Evolutionary conservation across 92 coral and sea anemone genomes (phyloP).

Genomic region (Phenganax marumi): DNA sequence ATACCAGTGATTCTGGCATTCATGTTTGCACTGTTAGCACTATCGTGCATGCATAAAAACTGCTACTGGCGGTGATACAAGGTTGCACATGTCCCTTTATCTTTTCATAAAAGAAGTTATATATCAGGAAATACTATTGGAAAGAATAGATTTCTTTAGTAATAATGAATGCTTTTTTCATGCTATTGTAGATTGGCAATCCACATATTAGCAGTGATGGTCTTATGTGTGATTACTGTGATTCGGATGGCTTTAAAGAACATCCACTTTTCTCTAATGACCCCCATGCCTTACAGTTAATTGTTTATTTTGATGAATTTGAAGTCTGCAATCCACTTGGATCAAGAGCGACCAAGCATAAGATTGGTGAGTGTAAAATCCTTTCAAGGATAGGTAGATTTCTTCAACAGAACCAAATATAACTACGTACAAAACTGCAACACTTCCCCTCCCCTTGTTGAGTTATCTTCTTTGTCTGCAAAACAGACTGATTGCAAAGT

Average conservation of each 20-base stretch:
- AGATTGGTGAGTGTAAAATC: slow-evolving; percentile 5
- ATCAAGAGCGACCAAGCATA: slow-evolving; percentile 17
- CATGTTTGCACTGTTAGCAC: neutral
- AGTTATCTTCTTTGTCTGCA: neutral
- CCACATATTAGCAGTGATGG: slow-evolving; percentile 6
- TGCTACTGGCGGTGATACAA: neutral
- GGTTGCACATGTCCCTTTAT: neutral
- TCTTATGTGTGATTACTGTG: slow-evolving; percentile 21
- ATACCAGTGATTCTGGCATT: neutral
- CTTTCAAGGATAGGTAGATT: neutral
- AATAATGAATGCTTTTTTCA: neutral
- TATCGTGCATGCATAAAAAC: neutral
- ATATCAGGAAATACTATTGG: neutral
- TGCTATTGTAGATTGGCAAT: slow-evolving; percentile 8
- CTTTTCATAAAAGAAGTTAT: neutral
- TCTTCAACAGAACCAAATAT: neutral
- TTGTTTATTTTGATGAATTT: slow-evolving; percentile 16
- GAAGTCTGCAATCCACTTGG: slow-evolving; percentile 31
- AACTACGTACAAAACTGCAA: neutral
- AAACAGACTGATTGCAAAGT: neutral
- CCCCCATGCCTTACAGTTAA: slow-evolving; percentile 14
- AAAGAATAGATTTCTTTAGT: neutral
- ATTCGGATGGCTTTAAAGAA: neutral
- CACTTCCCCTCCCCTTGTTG: neutral
- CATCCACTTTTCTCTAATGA: slow-evolving; percentile 23